Conservation (phyloP, 2,113 vertebrate species). For the Psophia crepitans region DNA sequence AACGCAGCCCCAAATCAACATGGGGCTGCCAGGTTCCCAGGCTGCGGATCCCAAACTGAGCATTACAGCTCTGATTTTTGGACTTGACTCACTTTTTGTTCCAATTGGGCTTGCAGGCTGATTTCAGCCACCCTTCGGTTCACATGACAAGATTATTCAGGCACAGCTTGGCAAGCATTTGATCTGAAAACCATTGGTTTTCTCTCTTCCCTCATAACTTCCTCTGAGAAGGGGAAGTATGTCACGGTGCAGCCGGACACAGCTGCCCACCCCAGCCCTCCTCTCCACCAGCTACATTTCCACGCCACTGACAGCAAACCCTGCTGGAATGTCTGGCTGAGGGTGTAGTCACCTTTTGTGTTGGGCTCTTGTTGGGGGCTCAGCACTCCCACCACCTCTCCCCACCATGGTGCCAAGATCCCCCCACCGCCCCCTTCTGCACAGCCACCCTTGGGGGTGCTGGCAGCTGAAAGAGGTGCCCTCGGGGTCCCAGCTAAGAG, state of each 20-base stretch:
- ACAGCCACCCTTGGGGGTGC: background rate
- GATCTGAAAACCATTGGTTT: accelerated
- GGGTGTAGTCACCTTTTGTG: background rate
- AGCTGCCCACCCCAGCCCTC: background rate
- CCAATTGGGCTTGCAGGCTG: background rate
- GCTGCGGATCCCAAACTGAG: background rate
- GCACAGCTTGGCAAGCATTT: background rate
- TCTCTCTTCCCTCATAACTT: background rate
- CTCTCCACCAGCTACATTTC: background rate
- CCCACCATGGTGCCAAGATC: background rate
- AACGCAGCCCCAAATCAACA: background rate
- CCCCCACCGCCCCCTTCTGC: background rate
- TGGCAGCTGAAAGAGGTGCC: background rate
- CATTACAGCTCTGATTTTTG: background rate
- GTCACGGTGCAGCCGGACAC: accelerated
- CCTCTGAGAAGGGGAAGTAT: background rate
- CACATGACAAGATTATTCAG: background rate
- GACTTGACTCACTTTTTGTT: background rate
- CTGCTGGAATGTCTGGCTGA: background rate
- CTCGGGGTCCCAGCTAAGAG: background rate
- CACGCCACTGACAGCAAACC: background rate
- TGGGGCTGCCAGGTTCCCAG: background rate
- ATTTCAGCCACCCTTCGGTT: background rate
- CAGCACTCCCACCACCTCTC: background rate
- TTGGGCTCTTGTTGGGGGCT: accelerated